Evolutionary conservation across 2,888 invertebrate species (phyloP), one percentile per base, ranked within the genome.

Genomic region (Heterodera filipjevi): DNA sequence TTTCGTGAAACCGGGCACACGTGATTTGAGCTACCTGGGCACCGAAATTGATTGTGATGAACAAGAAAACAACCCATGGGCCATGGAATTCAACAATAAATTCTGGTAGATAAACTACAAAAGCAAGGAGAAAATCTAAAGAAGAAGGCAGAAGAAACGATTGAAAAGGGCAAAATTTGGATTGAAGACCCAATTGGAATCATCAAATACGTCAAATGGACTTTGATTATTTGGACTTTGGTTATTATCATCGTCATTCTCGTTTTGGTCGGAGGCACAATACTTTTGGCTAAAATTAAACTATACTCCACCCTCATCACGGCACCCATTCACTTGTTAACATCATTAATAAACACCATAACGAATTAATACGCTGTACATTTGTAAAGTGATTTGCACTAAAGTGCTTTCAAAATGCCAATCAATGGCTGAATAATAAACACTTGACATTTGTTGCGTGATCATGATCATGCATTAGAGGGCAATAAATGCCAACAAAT

Each of bases 111-210:
- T 27, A 70, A n/a, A 2, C 8, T 27, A n/a, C n/a, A n/a, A 44
- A 44, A 70, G 5, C 22, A 70, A 5, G 70, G 70, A 19, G 44
- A 70, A 5, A 44, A 22, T 3, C n/a, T 22, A 1, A 27, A 22
- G 8, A 10, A 39, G 5, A 70, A 70, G 27, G 39, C 70, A 27
- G n/a, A 39, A 8, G 70, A 70, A 27, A 27, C 30, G 8, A 27
- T 70, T 44, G 70, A 70, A 3, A 70, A 70, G 8, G 70, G 70
- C 5, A 70, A 70, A n/a, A n/a, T 27, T 8, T 70, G 39, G 39
- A n/a, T 14, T 0, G 71, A 71, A 8, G 71, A 71, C 71, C 71
- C 71, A 14, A 46, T 71, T 71, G 71, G 71, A 12, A 71, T 71
- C 27, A 19, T 49, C 49, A 49, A 49, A 49, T 49, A 49, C 19